These are phyloP conservation scores for Chelon labrosus DNA, from an alignment of 2,797 vertebrate species.

Conservation along the genomic window DNA sequence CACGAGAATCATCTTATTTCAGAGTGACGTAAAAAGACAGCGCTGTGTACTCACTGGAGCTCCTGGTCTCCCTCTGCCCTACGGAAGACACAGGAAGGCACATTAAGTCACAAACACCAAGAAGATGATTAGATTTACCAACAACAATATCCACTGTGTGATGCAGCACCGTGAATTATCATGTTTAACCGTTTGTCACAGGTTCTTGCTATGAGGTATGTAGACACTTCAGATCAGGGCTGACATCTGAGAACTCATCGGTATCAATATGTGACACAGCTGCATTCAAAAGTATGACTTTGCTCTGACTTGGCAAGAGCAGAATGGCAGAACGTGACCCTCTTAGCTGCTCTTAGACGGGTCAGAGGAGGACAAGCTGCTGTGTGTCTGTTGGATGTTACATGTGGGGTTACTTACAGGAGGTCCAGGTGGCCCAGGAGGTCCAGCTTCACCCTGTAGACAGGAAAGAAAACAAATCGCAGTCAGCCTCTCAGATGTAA, in stretches of 20 bases:
- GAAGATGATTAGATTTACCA: constrained; percentile 34
- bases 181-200: constrained; percentile 14
- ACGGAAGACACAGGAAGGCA: constrained; percentile 80
- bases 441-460: constrained; percentile 91
- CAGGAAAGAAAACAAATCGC: constrained; percentile 24
- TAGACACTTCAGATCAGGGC: neutral
- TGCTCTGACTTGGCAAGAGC: neutral
- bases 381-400: no score
- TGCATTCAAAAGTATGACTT: neutral
- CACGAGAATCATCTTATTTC: neutral
- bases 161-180: constrained; percentile 19
- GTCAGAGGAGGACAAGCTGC: neutral
- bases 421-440: constrained; percentile 90
- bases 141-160: constrained; percentile 20
- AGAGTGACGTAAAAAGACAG: constrained; percentile 5
- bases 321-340: neutral
- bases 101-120: constrained; percentile 74
- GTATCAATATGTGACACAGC: no score
- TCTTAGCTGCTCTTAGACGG: neutral
- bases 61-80: constrained; percentile 97
- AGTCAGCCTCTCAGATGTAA: constrained; percentile 17
- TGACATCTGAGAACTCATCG: neutral
- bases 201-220: constrained; percentile 17
- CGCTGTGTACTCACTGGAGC: constrained; percentile 89
- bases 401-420: constrained; percentile 88